Conservation (phyloP, 2,113 vertebrate genomes). For the Saccopteryx leptura region DNA sequence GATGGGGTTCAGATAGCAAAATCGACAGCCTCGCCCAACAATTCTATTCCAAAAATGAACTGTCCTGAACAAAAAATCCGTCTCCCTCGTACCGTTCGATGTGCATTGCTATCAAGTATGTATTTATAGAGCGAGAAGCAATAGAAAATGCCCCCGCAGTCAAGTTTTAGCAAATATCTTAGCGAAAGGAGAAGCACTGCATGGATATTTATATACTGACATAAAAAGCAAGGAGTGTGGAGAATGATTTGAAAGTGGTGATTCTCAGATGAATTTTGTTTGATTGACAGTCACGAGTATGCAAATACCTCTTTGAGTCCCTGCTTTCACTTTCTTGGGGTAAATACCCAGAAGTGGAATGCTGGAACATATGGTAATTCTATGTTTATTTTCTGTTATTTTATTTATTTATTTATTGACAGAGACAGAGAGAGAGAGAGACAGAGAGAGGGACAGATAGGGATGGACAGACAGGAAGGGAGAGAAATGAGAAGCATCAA, state of each 20-base stretch:
- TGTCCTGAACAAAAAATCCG: background rate
- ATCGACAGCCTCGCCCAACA: background rate
- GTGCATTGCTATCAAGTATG: background rate
- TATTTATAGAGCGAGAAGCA: background rate
- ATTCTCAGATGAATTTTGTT: background rate
- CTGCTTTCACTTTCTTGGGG: background rate
- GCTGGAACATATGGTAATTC: background rate
- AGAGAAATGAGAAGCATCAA: no score
- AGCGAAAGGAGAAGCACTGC: background rate
- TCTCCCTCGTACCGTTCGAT: background rate
- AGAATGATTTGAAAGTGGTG: background rate
- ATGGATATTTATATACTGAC: background rate
- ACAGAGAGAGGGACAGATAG: no score
- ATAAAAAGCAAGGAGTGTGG: accelerated
- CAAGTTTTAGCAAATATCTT: background rate
- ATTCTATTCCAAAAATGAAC: background rate
- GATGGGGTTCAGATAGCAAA: constrained; percentile 31
- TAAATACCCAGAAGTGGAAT: background rate
- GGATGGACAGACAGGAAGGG: no score
- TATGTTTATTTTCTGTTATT: background rate
- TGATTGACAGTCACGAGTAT: background rate
- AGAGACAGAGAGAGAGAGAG: no score
- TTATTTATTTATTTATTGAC: no score
- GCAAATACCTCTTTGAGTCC: background rate
- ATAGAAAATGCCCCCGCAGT: background rate